These are phyloP conservation scores for Ophiodon elongatus DNA, from an alignment of 2,113 vertebrate species.

Conservation along the genomic window DNA sequence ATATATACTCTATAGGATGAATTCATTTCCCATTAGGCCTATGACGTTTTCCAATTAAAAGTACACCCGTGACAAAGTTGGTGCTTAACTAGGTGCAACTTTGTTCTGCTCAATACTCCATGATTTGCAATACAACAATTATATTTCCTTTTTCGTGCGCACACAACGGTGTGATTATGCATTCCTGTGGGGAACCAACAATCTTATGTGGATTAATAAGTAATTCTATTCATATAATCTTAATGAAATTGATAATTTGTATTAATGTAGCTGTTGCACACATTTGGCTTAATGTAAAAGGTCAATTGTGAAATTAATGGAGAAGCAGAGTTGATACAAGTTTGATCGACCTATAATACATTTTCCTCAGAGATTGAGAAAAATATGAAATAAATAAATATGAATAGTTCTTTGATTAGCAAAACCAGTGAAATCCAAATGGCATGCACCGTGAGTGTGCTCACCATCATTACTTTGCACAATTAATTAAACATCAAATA, in stretches of 20 bases:
- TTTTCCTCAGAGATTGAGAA: not conserved
- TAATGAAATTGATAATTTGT: not conserved
- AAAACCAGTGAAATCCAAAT: conserved; percentile 17
- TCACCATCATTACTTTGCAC: conserved; percentile 7
- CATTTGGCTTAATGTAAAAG: not conserved
- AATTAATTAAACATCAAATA: conserved; percentile 35
- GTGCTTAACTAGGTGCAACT: not conserved
- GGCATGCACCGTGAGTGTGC: not conserved
- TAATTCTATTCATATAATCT: not conserved
- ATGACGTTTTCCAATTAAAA: not conserved
- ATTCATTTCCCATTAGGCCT: not conserved
- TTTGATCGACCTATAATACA: not conserved
- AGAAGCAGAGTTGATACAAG: not conserved
- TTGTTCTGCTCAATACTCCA: not conserved
- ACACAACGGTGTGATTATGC: not conserved
- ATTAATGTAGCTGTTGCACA: not conserved
- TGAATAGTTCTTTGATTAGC: conserved; percentile 15
- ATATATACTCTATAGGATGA: not conserved
- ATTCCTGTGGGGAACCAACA: not conserved
- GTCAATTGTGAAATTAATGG: not conserved
- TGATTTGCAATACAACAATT: not conserved
- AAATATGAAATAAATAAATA: not conserved
- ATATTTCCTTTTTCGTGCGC: not conserved
- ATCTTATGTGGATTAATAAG: not conserved
- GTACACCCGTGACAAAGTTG: not conserved